Percentiles rank a stretch among this genome's conserved stretches.
phyloP scores from a whole-genome alignment of 2,797 vertebrate species.

The Myoxocephalus aenaeus region DNA sequence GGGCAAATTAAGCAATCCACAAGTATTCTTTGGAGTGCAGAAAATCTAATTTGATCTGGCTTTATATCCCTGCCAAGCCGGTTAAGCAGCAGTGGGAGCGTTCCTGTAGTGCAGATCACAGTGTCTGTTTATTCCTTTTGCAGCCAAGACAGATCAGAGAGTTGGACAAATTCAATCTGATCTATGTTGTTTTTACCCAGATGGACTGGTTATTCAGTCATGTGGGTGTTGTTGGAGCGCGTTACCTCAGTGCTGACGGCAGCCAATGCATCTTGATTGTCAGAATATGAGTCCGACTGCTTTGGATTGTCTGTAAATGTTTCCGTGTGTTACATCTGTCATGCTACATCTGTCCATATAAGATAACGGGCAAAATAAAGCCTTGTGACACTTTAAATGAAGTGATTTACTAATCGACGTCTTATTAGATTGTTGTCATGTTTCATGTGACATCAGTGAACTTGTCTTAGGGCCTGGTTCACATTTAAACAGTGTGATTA shows the following conservation, averaged over 20 bases:
- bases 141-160: slow-evolving; percentile 50
- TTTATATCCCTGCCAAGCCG: slow-evolving; percentile 38
- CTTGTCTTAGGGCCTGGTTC: neutral
- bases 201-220: slow-evolving; percentile 25
- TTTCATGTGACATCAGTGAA: neutral
- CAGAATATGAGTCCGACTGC: neutral
- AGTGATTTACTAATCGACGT: neutral
- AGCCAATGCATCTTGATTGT: neutral
- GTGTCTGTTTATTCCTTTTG: slow-evolving; percentile 46
- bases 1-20: slow-evolving; percentile 46
- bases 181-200: slow-evolving; percentile 41
- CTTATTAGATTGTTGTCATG: neutral
- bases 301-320: neutral
- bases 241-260: slow-evolving; percentile 12
- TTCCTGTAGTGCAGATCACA: slow-evolving; percentile 25
- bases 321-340: neutral
- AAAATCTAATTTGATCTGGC: slow-evolving; percentile 52
- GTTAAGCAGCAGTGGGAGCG: slow-evolving; percentile 42
- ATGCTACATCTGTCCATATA: neutral
- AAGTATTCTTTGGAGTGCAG: slow-evolving; percentile 44
- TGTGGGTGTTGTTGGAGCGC: slow-evolving; percentile 14
- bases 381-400: neutral
- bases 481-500: neutral
- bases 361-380: neutral
- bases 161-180: slow-evolving; percentile 42